phyloP scores from a whole-genome alignment of 2,888 invertebrate species.

The Panzeria rudis region DNA sequence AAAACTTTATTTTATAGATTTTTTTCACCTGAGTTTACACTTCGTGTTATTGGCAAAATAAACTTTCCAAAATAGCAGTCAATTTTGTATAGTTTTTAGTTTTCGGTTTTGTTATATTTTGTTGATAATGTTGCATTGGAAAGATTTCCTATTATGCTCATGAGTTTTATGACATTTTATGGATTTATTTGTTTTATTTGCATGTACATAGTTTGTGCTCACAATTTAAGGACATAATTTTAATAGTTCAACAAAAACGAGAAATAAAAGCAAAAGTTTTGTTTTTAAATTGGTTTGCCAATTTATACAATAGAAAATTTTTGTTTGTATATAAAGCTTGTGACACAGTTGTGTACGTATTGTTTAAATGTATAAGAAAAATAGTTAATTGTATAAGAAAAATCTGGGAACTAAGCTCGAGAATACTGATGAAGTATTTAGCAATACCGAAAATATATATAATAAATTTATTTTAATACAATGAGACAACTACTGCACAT shows the following conservation, averaged over 20 bases:
- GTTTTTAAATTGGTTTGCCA: not conserved
- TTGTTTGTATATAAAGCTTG: not conserved
- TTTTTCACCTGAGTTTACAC: conserved; percentile 59
- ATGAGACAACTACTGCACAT: too few species aligned
- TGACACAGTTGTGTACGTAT: not conserved
- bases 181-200: too few species aligned
- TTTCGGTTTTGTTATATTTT: conserved; percentile 8
- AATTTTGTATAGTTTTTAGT: conserved; percentile 50
- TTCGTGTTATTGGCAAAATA: conserved; percentile 48
- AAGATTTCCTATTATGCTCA: conserved; percentile 42
- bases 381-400: too few species aligned
- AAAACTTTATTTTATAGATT: conserved; percentile 19
- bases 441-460: too few species aligned
- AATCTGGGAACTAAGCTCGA: too few species aligned
- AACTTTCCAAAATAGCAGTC: conserved; percentile 55
- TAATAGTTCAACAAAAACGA: not conserved
- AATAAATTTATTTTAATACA: too few species aligned
- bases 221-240: conserved; percentile 18
- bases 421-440: too few species aligned
- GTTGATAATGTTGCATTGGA: conserved; percentile 22
- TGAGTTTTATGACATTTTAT: conserved; percentile 51
- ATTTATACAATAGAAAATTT: not conserved
- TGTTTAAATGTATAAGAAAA: too few species aligned
- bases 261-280: not conserved
- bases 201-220: not conserved